phyloP scores from a whole-genome alignment of 2,797 vertebrate genomes.

The Columba guinea region DNA sequence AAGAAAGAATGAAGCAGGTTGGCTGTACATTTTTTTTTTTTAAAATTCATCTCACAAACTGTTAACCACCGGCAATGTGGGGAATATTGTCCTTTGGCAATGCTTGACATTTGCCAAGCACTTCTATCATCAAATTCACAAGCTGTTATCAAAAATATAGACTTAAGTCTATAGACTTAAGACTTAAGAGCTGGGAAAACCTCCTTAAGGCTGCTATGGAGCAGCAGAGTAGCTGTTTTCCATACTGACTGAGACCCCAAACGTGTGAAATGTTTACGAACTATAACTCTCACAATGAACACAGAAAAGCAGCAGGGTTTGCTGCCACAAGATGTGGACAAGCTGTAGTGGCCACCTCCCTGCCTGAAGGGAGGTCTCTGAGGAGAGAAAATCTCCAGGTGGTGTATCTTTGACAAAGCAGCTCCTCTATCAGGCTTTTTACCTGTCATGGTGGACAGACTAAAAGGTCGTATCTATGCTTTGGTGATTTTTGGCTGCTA shows the following conservation, averaged over 20 bases:
- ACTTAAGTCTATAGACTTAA: background rate
- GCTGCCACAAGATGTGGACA: background rate
- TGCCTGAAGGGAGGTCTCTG: background rate
- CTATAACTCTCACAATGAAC: background rate
- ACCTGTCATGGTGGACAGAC: background rate
- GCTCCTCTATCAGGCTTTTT: background rate
- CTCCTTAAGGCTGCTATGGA: background rate
- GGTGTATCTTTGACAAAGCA: accelerated
- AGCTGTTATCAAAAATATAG: background rate
- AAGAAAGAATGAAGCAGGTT: background rate
- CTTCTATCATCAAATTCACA: background rate
- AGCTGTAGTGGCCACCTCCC: background rate
- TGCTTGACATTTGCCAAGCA: background rate
- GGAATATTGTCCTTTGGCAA: background rate
- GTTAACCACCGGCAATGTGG: background rate
- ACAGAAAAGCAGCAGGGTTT: background rate
- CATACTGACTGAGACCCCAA: background rate
- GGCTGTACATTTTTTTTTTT: background rate
- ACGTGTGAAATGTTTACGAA: background rate
- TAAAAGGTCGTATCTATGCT: background rate
- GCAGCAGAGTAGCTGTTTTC: background rate
- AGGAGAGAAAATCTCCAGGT: background rate
- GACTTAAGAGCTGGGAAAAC: background rate
- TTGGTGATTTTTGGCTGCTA: background rate
- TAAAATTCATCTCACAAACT: background rate